These are phyloP conservation scores for Erinaceus europaeus DNA, from an alignment of 2,113 vertebrate genomes.

Conservation along the genomic window DNA sequence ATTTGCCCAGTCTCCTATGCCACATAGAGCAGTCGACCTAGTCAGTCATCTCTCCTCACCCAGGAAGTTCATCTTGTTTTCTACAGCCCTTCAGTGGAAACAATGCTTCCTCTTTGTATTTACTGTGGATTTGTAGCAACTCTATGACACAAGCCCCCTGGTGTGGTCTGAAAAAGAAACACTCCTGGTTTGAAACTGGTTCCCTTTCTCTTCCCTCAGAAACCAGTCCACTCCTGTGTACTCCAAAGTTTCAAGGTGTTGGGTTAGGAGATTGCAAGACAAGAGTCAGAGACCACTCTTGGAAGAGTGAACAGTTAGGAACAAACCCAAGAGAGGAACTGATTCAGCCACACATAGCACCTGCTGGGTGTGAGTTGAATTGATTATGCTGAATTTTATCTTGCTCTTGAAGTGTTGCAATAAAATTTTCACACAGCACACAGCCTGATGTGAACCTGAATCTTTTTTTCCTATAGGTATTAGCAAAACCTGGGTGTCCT, in stretches of 20 bases:
- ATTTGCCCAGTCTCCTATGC: background rate
- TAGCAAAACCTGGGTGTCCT: background rate
- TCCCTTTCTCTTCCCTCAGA: background rate
- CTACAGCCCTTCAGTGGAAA: background rate
- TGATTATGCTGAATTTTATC: background rate
- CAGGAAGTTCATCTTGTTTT: background rate
- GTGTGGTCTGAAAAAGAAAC: background rate
- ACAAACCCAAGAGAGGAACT: background rate
- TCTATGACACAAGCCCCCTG: background rate
- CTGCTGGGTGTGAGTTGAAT: background rate
- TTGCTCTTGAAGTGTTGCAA: background rate
- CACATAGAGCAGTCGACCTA: background rate
- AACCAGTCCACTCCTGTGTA: background rate
- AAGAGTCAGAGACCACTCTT: background rate
- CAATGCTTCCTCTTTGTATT: background rate
- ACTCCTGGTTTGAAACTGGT: background rate
- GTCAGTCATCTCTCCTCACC: background rate
- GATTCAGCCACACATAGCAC: background rate
- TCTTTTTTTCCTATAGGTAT: background rate
- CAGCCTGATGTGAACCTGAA: background rate
- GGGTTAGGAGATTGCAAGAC: background rate
- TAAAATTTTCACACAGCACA: background rate
- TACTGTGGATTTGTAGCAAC: fast-evolving
- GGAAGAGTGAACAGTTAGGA: background rate
- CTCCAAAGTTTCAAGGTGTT: background rate